A percentile compares a stretch with the other conserved stretches of the same genome.
Evolutionary conservation across 2,797 vertebrate genomes (phyloP).

Genomic region (Kryptolebias ocellatus): DNA sequence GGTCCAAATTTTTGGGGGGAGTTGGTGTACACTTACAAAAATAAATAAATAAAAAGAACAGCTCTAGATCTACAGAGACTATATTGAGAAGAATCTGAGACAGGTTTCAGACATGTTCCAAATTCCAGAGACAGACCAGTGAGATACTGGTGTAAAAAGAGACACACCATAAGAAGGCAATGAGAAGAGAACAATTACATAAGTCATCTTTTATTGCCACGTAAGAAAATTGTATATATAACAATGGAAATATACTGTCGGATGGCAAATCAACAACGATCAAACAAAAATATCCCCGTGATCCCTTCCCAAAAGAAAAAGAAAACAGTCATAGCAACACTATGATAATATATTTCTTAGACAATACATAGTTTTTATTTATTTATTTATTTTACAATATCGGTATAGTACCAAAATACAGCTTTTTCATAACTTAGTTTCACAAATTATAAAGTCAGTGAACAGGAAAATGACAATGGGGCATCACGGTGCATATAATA

Average conservation of each 20-base stretch:
- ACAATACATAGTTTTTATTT: conserved; percentile 76
- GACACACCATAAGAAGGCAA: conserved; percentile 41
- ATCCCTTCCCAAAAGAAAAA: conserved; percentile 80
- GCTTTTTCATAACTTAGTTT: conserved; percentile 74
- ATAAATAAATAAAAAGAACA: too few relatives aligned
- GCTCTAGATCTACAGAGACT: too few relatives aligned
- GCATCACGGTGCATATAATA: conserved; percentile 78
- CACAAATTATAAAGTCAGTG: conserved; percentile 78
- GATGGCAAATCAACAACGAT: conserved; percentile 92
- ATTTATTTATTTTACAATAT: conserved; percentile 70
- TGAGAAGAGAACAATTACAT: conserved; percentile 55
- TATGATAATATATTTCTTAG: conserved; percentile 74
- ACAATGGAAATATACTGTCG: conserved; percentile 90
- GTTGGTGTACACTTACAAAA: too few relatives aligned
- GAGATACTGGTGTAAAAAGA: background rate
- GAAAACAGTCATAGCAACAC: conserved; percentile 79
- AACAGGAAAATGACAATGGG: conserved; percentile 71
- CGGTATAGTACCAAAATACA: conserved; percentile 82
- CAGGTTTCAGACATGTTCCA: too few relatives aligned
- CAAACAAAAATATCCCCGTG: conserved; percentile 69
- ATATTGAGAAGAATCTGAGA: too few relatives aligned
- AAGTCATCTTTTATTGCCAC: conserved; percentile 95
- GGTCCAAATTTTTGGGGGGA: too few relatives aligned
- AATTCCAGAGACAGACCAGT: too few relatives aligned
- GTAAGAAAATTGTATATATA: conserved; percentile 98